phyloP scores from a whole-genome alignment of 2,797 vertebrate genomes.

The Alca torda region DNA sequence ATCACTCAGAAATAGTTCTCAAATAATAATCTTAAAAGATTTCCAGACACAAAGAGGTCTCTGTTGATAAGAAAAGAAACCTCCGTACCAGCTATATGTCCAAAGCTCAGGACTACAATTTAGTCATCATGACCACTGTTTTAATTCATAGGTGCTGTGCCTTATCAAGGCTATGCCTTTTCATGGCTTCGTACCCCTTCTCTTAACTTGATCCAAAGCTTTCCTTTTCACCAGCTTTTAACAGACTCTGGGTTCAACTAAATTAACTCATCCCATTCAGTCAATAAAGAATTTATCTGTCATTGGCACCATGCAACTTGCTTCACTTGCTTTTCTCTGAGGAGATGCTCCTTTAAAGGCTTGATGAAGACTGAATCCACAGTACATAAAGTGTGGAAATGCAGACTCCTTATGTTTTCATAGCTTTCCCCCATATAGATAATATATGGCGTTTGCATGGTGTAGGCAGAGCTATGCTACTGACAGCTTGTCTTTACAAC shows the following conservation, averaged over 20 bases:
- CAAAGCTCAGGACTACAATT: not conserved
- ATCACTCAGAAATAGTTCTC: not conserved
- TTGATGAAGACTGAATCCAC: not conserved
- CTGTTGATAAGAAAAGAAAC: not conserved
- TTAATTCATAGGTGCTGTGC: not conserved
- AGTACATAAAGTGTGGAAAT: not conserved
- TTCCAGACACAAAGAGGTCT: not conserved
- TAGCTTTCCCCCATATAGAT: not conserved
- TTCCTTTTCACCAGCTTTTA: not conserved
- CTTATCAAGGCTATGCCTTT: not conserved
- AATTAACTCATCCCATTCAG: not conserved
- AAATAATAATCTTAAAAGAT: not conserved
- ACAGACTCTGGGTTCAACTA: not conserved
- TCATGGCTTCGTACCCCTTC: not conserved
- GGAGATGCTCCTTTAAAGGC: not conserved
- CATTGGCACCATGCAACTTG: not conserved
- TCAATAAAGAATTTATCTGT: not conserved
- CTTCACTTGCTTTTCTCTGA: not conserved
- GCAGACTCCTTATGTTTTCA: not conserved
- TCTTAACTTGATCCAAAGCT: not conserved
- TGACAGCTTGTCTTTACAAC: not conserved
- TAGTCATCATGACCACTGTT: not conserved
- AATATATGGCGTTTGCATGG: not conserved
- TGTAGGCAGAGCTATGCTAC: not conserved
- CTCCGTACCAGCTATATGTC: not conserved